Base-by-base conservation (phyloP, 1,140 invertebrate genomes). In the Bombus sylvicola region DNA sequence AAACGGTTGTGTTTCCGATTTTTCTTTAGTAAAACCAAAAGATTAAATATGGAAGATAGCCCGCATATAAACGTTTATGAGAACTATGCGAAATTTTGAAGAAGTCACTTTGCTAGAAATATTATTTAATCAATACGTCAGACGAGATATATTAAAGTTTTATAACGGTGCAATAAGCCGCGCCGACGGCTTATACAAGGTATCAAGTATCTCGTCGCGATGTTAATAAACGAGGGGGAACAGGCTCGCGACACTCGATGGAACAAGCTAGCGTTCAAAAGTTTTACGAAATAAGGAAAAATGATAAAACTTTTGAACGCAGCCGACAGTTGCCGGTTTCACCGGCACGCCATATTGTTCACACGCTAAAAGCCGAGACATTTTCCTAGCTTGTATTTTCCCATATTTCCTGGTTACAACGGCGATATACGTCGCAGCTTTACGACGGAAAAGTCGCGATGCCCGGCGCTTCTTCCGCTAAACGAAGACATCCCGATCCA, bases 201-300 rank as follows among this genome's bases (percentile, higher is more conserved):
- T 25, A 59, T 79, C 64, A 69, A 79, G 22, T 22, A 31, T 71
- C n/a, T 59, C 47, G 47, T 71, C 39, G 22, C 75, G 28, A 22
- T n/a, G 75, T 53, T 84, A 78, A 84, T 71, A 79, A 84, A 84
- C n/a, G 28, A 82, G 3, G 3, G 28, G 2, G 34, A 28, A 13
- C 37, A 39, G 22, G n/a, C 25, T 62, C 18, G 25, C n/a, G 62
- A 59, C 41, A 53, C 37, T 31, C 22, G 39, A 13, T 43, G 12
- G 68, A 43, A 57, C 12, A 22, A 31, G 57, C 41, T 4, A 34
- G 15, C 75, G 75, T 25, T 78, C 53, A 34, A 72, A 84, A 84
- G 47, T 84, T 83, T 79, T 84, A 62, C 76, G 68, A 43, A 84
- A 84, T 79, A 84, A 84, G 76, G 76, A 84, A 80, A 84, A 84